Evolutionary conservation across 2,888 invertebrate species (phyloP).

Genomic region (Eremobia ochroleuca): DNA sequence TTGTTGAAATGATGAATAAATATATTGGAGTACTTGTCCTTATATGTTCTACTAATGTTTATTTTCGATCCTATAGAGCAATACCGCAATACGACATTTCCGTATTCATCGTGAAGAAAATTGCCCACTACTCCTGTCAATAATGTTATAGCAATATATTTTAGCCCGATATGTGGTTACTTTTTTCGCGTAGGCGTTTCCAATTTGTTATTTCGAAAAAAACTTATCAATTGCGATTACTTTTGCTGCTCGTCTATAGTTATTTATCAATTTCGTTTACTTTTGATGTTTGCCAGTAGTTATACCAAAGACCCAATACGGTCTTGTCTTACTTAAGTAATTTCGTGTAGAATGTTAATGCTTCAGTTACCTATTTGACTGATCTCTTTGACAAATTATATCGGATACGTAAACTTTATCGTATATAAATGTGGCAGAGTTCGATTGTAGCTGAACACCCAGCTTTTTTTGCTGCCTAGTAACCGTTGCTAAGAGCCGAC

Average conservation of each 20-base stretch:
- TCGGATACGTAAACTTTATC: background rate
- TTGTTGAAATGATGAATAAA: conserved; percentile 34
- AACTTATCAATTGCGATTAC: background rate
- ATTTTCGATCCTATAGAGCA: conserved; percentile 5
- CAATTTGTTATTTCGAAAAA: background rate
- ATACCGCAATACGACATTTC: conserved; percentile 1
- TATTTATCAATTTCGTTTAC: background rate
- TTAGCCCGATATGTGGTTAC: background rate
- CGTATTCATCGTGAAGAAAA: conserved; percentile 10
- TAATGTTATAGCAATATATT: conserved; percentile 51
- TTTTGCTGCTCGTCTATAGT: background rate
- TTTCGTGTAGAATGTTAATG: background rate
- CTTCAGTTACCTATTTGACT: background rate
- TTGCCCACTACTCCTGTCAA: conserved; percentile 38
- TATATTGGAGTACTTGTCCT: conserved; percentile 10
- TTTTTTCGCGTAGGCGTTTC: conserved; percentile 47
- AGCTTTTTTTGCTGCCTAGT: conserved; percentile 69
- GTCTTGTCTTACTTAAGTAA: background rate
- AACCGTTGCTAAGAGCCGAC: conserved; percentile 70
- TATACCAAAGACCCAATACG: background rate
- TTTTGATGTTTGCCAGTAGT: background rate
- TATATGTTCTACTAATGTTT: conserved; percentile 13
- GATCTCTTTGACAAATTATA: conserved; percentile 1
- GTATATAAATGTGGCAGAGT: conserved; percentile 26
- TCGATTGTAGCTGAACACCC: conserved; percentile 24